Evolutionary conservation across 2,888 invertebrate genomes (phyloP).

Genomic region (Psylliodes chrysocephalus): DNA sequence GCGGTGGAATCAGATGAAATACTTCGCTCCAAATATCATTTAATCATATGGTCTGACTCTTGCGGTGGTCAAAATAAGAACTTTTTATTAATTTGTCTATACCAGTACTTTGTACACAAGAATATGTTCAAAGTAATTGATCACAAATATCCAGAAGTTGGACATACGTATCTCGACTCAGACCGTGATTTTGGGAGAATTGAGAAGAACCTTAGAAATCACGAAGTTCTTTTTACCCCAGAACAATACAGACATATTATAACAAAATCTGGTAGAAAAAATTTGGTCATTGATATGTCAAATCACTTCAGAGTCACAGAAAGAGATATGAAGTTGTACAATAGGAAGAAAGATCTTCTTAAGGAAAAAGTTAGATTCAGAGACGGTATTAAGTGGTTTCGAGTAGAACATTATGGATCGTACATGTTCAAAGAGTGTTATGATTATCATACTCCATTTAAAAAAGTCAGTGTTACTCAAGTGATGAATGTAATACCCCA

Average conservation of each 20-base stretch:
- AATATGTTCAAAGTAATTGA: conserved; percentile 50
- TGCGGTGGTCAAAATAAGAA: conserved; percentile 54
- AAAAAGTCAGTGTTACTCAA: conserved; percentile 9
- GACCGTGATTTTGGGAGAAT: conserved; percentile 56
- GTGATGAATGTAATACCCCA: not conserved
- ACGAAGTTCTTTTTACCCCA: conserved; percentile 38
- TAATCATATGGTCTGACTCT: conserved; percentile 48
- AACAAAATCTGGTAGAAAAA: conserved; percentile 49
- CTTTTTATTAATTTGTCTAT: conserved; percentile 47
- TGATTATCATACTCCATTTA: conserved; percentile 24
- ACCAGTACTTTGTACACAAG: conserved; percentile 49
- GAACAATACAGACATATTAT: not conserved
- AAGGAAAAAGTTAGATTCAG: not conserved
- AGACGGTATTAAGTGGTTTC: conserved; percentile 6
- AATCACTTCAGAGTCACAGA: conserved; percentile 15
- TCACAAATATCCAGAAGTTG: conserved; percentile 57
- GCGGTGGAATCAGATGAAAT: not conserved
- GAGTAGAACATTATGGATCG: not conserved
- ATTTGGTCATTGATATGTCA: conserved; percentile 28
- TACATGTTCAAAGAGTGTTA: conserved; percentile 11
- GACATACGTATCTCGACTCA: conserved; percentile 54
- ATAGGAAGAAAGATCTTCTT: not conserved
- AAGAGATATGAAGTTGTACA: not conserved
- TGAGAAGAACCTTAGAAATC: conserved; percentile 51
- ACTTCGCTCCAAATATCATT: conserved; percentile 10